Base-by-base conservation (phyloP, 2,797 vertebrate genomes). In the Hozukius guyotensis region DNA sequence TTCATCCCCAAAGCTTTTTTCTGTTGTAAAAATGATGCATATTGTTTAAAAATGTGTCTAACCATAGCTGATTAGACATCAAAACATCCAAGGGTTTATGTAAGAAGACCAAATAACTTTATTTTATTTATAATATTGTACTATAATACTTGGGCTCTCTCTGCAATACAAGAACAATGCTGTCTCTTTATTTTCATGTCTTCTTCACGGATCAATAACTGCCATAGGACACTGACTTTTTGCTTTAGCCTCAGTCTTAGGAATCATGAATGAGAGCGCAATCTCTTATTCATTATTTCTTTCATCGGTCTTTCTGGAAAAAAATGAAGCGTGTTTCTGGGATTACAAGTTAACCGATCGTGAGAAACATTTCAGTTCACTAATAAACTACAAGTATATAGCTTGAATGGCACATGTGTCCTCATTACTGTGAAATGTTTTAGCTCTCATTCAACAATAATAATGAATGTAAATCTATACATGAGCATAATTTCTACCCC, bases 391-490 rank as follows among this genome's bases (percentile, higher is more conserved):
- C 27, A 31, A 27, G 16, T 60, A 14, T 5, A 34, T 7, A 38
- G 25, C 34, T 56, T 13, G 22, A 31, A 22, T 56, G 31, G 36
- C 10, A 9, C 27, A n/a, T 4, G 20, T 29, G 20, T 74, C 36
- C 52, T 32, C 22, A 38, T 63, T 27, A 34, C 16, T 55, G 18
- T 32, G 34, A 70, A 53, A 68, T 53, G 36, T 52, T 56, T 32
- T 11, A 16, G 13, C 42, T 66, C 18, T 70, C 11, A 34, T 64
- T 65, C 25, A 55, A 3, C 32, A 52, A 20, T 14, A 20, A 29
- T 46, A 42, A 66, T 72, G 6, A 63, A 72, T 71, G 20, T 56
- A 46, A 53, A 73, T 79, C 53, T 71, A 60, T 60, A 46, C 36
- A 55, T 46, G 25, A 52, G 20, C 20, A 14, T 14, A 4, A 9